Conservation (phyloP, 2,113 vertebrate genomes). For the Sigmodon hispidus region DNA sequence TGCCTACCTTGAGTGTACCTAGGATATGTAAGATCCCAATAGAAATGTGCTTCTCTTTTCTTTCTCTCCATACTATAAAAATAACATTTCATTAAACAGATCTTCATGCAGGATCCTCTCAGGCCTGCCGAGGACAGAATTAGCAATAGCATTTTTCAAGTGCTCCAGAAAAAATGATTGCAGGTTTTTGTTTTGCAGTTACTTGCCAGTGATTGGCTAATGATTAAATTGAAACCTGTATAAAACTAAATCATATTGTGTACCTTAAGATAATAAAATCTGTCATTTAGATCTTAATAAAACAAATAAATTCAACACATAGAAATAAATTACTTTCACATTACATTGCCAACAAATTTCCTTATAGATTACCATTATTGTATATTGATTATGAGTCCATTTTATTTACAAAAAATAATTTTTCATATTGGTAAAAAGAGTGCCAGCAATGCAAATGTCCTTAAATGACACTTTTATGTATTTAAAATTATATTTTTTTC, state of each 20-base stretch:
- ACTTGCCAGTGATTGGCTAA: neutral
- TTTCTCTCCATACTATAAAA: neutral
- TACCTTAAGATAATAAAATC: neutral
- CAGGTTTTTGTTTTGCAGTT: neutral
- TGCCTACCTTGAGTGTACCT: neutral
- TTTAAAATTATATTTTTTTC: neutral
- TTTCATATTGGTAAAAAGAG: neutral
- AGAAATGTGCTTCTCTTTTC: neutral
- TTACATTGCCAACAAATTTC: neutral
- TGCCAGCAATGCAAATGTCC: neutral
- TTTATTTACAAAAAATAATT: neutral
- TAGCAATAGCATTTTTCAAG: neutral
- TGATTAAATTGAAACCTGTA: neutral
- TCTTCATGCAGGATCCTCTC: neutral
- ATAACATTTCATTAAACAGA: neutral
- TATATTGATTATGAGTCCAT: neutral
- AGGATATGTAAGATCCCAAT: neutral
- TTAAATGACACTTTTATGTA: neutral
- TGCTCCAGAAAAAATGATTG: neutral
- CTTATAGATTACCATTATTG: neutral
- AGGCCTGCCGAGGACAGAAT: neutral
- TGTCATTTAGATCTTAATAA: neutral
- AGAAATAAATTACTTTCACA: conserved; percentile 1
- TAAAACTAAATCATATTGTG: neutral
- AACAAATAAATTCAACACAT: neutral